Percentiles rank a stretch among this genome's conserved stretches.
Evolutionary conservation across 2,888 invertebrate genomes (phyloP).

Genomic region (Thecocarcelia acutangulata): DNA sequence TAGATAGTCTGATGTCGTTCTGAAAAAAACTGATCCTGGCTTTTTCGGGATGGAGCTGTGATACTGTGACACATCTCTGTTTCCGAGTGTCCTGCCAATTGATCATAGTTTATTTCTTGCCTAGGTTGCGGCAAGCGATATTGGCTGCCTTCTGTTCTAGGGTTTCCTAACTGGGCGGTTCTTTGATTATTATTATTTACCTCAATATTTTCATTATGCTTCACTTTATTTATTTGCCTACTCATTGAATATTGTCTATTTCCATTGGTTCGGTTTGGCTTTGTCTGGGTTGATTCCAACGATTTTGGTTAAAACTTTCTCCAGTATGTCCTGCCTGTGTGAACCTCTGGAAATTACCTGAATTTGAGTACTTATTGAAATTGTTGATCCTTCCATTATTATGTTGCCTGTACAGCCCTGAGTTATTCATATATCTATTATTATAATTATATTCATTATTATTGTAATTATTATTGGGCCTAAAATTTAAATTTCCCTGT

Average conservation of each 20-base stretch:
- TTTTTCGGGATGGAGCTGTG: slow-evolving; percentile 15
- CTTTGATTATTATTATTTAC: slow-evolving; percentile 23
- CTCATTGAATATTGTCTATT: slow-evolving; percentile 36
- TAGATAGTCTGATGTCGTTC: slow-evolving; percentile 34
- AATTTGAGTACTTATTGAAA: no score
- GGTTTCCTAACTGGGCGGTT: slow-evolving; percentile 24
- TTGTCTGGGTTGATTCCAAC: no score
- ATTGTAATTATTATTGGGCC: no score
- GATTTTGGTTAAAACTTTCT: no score
- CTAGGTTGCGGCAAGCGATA: slow-evolving; percentile 4
- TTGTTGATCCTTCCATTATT: no score
- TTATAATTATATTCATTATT: no score
- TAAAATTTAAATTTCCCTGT: no score
- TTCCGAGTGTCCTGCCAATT: slow-evolving; percentile 35
- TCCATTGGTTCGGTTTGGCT: no score
- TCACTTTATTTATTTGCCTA: slow-evolving; percentile 18
- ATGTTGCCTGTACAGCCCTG: no score
- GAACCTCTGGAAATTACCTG: no score
- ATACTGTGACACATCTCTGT: slow-evolving; percentile 11
- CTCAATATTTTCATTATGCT: neutral
- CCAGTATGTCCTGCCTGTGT: no score
- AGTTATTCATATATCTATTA: no score
- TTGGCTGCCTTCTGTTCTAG: slow-evolving; percentile 21
- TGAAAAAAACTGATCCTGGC: slow-evolving; percentile 44
- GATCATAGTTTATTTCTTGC: slow-evolving; percentile 32